Conservation (phyloP, 2,888 invertebrate genomes). For the Himalopsyche anomala region DNA sequence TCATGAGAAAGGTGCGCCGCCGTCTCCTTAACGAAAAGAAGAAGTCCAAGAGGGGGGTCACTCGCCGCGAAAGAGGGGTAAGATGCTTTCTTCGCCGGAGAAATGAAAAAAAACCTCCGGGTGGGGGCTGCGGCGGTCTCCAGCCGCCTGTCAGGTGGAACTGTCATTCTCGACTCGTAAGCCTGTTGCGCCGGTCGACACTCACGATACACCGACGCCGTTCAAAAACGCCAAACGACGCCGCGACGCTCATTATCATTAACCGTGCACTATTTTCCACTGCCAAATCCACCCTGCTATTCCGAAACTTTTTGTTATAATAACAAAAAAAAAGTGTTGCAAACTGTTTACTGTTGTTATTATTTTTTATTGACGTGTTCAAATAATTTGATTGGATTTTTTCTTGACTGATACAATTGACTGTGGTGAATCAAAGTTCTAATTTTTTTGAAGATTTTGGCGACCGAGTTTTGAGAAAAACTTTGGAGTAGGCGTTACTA, state of each 20-base stretch:
- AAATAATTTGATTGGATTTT: neutral
- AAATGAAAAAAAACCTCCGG: constrained; percentile 53
- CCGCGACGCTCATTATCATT: constrained; percentile 1
- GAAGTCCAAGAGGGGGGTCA: constrained; percentile 41
- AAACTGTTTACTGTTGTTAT: neutral
- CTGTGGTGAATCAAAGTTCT: constrained; percentile 8
- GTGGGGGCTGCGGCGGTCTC: constrained; percentile 52
- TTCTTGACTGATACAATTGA: neutral
- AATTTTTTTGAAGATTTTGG: neutral
- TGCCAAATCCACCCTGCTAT: neutral
- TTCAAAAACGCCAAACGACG: neutral
- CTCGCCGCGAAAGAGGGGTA: constrained; percentile 43
- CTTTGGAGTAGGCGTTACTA: constrained; percentile 1
- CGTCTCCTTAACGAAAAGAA: constrained; percentile 22
- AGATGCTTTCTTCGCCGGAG: constrained; percentile 58
- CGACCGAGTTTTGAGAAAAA: neutral
- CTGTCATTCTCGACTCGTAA: constrained; percentile 63
- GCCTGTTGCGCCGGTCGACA: constrained; percentile 57
- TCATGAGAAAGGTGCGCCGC: constrained; percentile 62
- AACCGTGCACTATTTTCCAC: neutral
- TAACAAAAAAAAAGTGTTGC: neutral
- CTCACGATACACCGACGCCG: constrained; percentile 1
- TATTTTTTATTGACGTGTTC: neutral
- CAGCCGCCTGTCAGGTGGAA: constrained; percentile 58
- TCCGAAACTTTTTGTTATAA: neutral